Conservation (phyloP, 2,888 invertebrate genomes). For the Dolichomitus sp. region DNA sequence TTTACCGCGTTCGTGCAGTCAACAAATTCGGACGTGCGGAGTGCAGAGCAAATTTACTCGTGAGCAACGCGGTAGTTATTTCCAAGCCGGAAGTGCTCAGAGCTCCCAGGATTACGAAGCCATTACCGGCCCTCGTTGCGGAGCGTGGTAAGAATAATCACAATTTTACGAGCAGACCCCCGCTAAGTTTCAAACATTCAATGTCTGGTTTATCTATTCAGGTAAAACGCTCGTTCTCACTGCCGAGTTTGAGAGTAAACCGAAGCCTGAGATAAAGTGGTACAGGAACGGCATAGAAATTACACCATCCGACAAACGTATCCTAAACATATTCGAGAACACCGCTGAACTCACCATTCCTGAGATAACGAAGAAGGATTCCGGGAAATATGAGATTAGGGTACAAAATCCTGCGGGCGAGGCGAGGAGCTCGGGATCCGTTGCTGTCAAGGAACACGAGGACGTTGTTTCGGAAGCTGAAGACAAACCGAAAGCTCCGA, state of each 20-base stretch:
- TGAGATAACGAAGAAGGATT: slow-evolving; percentile 91
- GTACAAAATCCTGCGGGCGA: slow-evolving; percentile 93
- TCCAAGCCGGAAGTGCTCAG: slow-evolving; percentile 87
- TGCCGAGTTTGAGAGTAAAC: slow-evolving; percentile 91
- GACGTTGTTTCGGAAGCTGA: slow-evolving; percentile 84
- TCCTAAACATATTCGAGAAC: slow-evolving; percentile 88
- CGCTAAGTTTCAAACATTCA: slow-evolving; percentile 13
- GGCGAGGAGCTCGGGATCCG: slow-evolving; percentile 93
- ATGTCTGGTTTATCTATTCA: slow-evolving; percentile 38
- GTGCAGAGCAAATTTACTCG: slow-evolving; percentile 91
- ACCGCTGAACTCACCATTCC: slow-evolving; percentile 90
- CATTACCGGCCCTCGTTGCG: slow-evolving; percentile 92
- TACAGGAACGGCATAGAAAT: slow-evolving; percentile 94
- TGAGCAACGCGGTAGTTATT: slow-evolving; percentile 87
- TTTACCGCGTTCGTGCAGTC: slow-evolving; percentile 91
- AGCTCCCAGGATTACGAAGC: slow-evolving; percentile 92
- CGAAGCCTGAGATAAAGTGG: slow-evolving; percentile 94
- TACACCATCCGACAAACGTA: slow-evolving; percentile 88
- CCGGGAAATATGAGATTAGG: slow-evolving; percentile 95
- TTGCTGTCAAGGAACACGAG: slow-evolving; percentile 90
- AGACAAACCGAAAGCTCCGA: slow-evolving; percentile 90
- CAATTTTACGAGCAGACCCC: slow-evolving; percentile 26
- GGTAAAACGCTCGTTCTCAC: slow-evolving; percentile 89
- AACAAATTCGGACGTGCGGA: slow-evolving; percentile 92
- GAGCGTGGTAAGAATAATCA: slow-evolving; percentile 87